Evolutionary conservation across 2,797 vertebrate species (phyloP), one percentile per base, ranked within the genome.

Genomic region (Muscicapa striata): DNA sequence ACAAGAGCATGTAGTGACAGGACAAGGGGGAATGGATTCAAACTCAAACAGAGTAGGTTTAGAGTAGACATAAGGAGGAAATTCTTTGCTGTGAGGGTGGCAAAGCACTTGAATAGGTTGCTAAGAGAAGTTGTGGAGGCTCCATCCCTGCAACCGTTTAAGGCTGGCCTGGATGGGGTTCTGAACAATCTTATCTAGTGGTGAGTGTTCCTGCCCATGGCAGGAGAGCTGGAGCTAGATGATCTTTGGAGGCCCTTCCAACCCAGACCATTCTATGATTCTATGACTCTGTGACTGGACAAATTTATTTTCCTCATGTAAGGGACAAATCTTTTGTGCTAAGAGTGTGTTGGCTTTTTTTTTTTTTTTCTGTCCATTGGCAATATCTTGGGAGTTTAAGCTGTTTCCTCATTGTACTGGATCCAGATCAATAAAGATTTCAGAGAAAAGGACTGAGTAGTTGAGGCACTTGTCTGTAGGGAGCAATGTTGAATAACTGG

Each of bases 41-140:
- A 30, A 20, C 15, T 45, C 5, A 21, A 82, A 29, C 27, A 45
- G 10, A 16, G n/a, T 34, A 58, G 14, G 2, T 45, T 83, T 58
- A 34, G 12, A 30, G 15, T 46, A 58, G 36, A 16, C 40, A 26
- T 2, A 40, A 45, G 24, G 16, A 70, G 20, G 29, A 70, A 23
- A 7, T 40, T 69, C 20, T 63, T 57, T 57, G 17, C 29, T 64
- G 8, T 70, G n/a, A 57, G 13, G 16, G 14, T 49, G 11, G 10
- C 0, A 0, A 63, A 38, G 30, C 58, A 46, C 21, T 64, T 30
- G n/a, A 26, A 27, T 18, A 23, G 6, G 1, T 34, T 40, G 6
- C 17, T n/a, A 5, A 51, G 58, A 40, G 29, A 76, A 30, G 15
- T 5, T 64, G 29, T 34, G 24, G 23, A 34, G 34, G 4, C 14